phyloP scores from a whole-genome alignment of 2,113 vertebrate genomes.

The Taurulus bubalis region DNA sequence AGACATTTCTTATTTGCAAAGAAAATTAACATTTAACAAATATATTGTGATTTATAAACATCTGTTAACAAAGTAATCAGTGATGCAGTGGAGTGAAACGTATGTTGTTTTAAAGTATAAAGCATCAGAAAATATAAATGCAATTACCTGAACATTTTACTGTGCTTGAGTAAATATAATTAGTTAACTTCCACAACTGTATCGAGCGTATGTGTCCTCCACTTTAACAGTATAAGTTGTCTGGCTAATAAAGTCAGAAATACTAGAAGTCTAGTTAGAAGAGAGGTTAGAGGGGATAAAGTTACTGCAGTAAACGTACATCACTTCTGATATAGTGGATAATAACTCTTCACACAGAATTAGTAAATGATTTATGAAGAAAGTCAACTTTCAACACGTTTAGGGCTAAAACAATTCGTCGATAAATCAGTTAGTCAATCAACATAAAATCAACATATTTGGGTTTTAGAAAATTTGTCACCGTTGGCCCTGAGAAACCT shows the following conservation, averaged over 20 bases:
- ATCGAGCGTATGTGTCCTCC: background rate
- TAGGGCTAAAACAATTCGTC: background rate
- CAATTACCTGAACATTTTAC: background rate
- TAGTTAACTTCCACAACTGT: background rate
- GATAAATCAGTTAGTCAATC: background rate
- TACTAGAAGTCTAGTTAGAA: background rate
- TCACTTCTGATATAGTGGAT: background rate
- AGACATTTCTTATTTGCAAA: too few species aligned
- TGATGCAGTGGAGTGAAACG: too few species aligned
- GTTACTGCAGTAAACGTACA: background rate
- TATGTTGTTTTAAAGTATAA: background rate
- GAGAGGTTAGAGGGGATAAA: background rate
- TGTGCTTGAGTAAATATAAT: background rate
- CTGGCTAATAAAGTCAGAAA: background rate
- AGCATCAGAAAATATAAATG: background rate
- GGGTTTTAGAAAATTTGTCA: background rate
- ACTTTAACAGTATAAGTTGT: background rate
- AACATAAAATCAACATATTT: conserved; percentile 4
- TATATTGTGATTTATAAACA: background rate
- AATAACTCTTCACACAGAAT: background rate
- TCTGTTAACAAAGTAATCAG: background rate
- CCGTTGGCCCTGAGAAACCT: background rate
- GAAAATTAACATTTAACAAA: background rate
- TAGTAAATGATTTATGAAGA: background rate
- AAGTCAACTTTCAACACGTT: background rate